Base-by-base conservation (phyloP, 2,113 vertebrate genomes). In the Ancistrus triradiatus region DNA sequence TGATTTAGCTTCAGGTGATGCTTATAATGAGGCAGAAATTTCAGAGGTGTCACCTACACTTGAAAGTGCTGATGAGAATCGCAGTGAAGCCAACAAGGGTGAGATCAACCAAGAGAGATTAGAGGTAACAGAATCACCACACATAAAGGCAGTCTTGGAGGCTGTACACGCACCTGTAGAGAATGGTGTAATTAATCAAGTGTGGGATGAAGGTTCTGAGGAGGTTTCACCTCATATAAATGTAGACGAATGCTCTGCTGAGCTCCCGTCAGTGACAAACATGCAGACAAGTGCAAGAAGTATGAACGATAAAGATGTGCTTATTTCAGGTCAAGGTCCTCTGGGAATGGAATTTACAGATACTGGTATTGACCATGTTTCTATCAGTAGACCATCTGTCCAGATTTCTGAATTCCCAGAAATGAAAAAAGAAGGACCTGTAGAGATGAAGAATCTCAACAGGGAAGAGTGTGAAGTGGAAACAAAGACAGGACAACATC, bases 141-240 rank as follows among this genome's bases (percentile, higher is more conserved):
- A 61, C 24, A 58, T 9, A 38, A 63, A 76, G 40, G 40, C 59
- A 40, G 62, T 58, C 50, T 43, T 18, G 17, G 48, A 68, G 15
- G 55, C 18, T 40, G 28, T 44, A 64, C 25, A 15, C 31, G 40
- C 19, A 58, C n/a, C 44, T 60, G 51, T 55, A 53, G 59, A 70
- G 33, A 61, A 37, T 66, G 68, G 80, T 43, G 58, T 22, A 31
- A 48, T 69, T 60, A 70, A 65, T 65, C 55, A 35, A 42, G 61
- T 14, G 40, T 56, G 37, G 59, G 33, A 59, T 70, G 44, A 59
- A 70, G 60, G 48, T 66, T 67, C 68, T 73, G 74, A 81, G 35
- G 50, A 76, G 53, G 55, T 56, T 59, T 6, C 48, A 53, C 51
- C 8, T n/a, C 44, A 66, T 28, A 40, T 19, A 21, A 18, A 33